These are phyloP conservation scores for Protodeltote pygarga DNA, from an alignment of 2,888 invertebrate genomes.

Conservation along the genomic window DNA sequence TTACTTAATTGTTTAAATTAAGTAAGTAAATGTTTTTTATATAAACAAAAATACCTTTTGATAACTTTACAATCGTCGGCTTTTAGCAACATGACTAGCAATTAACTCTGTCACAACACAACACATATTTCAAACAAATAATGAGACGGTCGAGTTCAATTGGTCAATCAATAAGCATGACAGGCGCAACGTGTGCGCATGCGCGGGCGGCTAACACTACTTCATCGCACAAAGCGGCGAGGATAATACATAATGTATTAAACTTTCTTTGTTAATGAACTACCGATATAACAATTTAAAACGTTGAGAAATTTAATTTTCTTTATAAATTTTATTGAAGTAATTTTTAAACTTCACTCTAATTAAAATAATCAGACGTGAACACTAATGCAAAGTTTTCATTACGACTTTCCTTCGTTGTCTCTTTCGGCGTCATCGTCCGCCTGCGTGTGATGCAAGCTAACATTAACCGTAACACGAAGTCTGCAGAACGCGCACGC, in stretches of 20 bases:
- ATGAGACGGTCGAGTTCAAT: slow-evolving; percentile 60
- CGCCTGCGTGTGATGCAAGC: slow-evolving; percentile 61
- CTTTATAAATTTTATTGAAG: slow-evolving; percentile 23
- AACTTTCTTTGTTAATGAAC: slow-evolving; percentile 41
- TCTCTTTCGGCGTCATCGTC: slow-evolving; percentile 63
- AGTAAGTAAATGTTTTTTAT: neutral
- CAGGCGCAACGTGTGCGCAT: slow-evolving; percentile 39
- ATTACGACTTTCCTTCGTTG: slow-evolving; percentile 65
- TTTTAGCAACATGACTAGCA: slow-evolving; percentile 48
- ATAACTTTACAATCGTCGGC: slow-evolving; percentile 17
- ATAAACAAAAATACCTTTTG: slow-evolving; percentile 4
- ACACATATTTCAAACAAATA: slow-evolving; percentile 60
- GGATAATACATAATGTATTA: slow-evolving; percentile 37
- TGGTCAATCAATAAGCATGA: slow-evolving; percentile 67
- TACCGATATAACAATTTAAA: slow-evolving; percentile 19
- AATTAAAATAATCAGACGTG: slow-evolving; percentile 40
- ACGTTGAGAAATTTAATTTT: slow-evolving; percentile 9
- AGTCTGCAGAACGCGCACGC: slow-evolving; percentile 28
- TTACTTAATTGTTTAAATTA: no score
- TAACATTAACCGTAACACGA: slow-evolving; percentile 61
- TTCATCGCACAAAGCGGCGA: slow-evolving; percentile 26
- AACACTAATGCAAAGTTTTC: slow-evolving; percentile 48
- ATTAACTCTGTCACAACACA: slow-evolving; percentile 58
- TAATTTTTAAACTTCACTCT: slow-evolving; percentile 20
- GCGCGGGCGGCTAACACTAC: slow-evolving; percentile 44